These are phyloP conservation scores for Agrochola macilenta DNA, from an alignment of 2,888 invertebrate genomes.

Conservation along the genomic window DNA sequence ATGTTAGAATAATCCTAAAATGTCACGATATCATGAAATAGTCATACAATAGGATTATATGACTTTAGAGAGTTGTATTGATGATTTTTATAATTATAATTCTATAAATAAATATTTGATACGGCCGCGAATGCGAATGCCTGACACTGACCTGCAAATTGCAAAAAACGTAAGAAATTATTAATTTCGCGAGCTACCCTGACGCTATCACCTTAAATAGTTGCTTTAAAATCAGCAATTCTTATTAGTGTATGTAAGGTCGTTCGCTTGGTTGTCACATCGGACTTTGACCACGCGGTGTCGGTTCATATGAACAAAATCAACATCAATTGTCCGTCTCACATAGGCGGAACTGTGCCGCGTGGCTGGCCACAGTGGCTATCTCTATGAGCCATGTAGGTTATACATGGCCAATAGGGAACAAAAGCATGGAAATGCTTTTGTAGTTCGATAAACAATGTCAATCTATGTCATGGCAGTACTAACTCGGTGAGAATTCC, in stretches of 20 bases:
- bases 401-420: too few species aligned
- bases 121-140: too few species aligned
- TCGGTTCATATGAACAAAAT: constrained; percentile 68
- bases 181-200: too few species aligned
- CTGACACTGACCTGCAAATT: too few species aligned
- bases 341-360: constrained; percentile 52
- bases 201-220: neutral
- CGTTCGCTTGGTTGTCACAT: constrained; percentile 63
- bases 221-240: constrained; percentile 70
- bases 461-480: neutral
- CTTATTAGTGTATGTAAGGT: constrained; percentile 68
- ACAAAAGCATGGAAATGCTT: neutral
- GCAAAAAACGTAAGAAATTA: too few species aligned
- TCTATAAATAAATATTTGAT: too few species aligned
- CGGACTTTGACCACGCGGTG: constrained; percentile 75
- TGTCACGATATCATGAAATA: too few species aligned
- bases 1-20: too few species aligned
- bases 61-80: too few species aligned
- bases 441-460: neutral
- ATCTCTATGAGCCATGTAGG: constrained; percentile 4
- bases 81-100: too few species aligned
- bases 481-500: neutral
- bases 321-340: constrained; percentile 75
- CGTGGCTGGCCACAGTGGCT: neutral
- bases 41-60: too few species aligned